Percentiles rank a stretch among this genome's conserved stretches.
phyloP scores from a whole-genome alignment of 1,140 invertebrate species.

The Hylaeus volcanicus region DNA sequence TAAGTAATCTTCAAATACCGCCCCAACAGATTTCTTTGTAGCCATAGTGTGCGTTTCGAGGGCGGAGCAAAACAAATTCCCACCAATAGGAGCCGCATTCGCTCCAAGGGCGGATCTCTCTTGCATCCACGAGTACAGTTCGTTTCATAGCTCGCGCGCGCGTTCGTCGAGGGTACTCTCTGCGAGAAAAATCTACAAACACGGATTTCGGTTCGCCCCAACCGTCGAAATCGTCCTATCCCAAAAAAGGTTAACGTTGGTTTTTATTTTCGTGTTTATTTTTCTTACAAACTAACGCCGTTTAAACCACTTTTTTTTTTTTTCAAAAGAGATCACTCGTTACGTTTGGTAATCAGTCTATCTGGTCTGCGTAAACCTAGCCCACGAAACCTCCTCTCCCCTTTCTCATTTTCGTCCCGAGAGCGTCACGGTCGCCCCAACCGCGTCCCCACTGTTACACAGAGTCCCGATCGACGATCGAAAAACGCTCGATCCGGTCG shows the following conservation, averaged over 20 bases:
- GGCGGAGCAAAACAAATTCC: too few relatives aligned
- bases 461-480: background rate
- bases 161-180: background rate
- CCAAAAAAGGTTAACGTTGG: background rate
- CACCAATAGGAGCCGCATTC: too few relatives aligned
- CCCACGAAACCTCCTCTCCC: constrained; percentile 18
- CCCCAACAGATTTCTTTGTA: too few relatives aligned
- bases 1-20: too few relatives aligned
- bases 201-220: background rate
- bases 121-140: background rate
- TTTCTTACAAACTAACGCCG: constrained; percentile 53
- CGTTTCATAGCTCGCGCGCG: background rate
- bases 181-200: constrained; percentile 13
- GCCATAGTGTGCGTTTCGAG: too few relatives aligned
- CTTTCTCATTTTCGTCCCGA: constrained; percentile 5
- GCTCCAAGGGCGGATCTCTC: too few relatives aligned
- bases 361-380: constrained; percentile 53
- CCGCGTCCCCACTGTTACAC: background rate
- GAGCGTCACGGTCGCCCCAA: constrained; percentile 1
- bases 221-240: constrained; percentile 7
- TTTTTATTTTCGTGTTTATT: constrained; percentile 22
- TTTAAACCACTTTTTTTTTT: constrained; percentile 43
- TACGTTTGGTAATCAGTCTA: constrained; percentile 68
- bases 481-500: too few relatives aligned
- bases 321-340: constrained; percentile 60